phyloP scores from a whole-genome alignment of 2,113 vertebrate genomes.

The Calonectris borealis region DNA sequence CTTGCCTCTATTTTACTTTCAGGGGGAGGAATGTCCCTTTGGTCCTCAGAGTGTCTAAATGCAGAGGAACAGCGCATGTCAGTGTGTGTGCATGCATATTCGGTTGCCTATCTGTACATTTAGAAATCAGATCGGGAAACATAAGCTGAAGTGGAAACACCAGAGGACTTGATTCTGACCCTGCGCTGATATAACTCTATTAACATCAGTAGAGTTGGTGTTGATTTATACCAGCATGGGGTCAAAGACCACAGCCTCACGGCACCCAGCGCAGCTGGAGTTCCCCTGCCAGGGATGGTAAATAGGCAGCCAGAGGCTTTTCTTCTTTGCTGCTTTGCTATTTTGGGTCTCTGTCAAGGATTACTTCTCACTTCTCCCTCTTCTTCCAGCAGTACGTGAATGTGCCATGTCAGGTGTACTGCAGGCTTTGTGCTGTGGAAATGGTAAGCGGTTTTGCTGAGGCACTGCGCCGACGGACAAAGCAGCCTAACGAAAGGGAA shows the following conservation, averaged over 20 bases:
- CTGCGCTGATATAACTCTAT: not conserved
- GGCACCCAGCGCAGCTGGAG: not conserved
- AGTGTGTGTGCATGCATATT: not conserved
- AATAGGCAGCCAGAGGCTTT: not conserved
- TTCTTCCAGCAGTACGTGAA: not conserved
- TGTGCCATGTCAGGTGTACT: not conserved
- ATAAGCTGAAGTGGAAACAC: not conserved
- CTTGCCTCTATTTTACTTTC: not conserved
- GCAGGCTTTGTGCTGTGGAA: rapidly evolving
- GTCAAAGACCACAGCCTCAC: not conserved
- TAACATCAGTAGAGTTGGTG: not conserved
- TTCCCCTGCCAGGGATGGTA: not conserved
- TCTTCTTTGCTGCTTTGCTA: not conserved
- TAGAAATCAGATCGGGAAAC: not conserved
- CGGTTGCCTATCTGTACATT: not conserved
- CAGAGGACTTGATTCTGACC: not conserved
- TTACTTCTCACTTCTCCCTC: not conserved
- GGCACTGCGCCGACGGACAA: not conserved
- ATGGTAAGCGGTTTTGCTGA: not conserved
- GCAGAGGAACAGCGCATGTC: not conserved
- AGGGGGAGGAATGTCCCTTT: not conserved
- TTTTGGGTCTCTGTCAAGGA: not conserved
- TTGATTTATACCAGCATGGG: not conserved
- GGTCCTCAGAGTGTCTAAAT: not conserved
- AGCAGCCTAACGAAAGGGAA: not conserved